Base-by-base conservation (phyloP, 2,797 vertebrate genomes). In the Oceanodroma leucorhoa region DNA sequence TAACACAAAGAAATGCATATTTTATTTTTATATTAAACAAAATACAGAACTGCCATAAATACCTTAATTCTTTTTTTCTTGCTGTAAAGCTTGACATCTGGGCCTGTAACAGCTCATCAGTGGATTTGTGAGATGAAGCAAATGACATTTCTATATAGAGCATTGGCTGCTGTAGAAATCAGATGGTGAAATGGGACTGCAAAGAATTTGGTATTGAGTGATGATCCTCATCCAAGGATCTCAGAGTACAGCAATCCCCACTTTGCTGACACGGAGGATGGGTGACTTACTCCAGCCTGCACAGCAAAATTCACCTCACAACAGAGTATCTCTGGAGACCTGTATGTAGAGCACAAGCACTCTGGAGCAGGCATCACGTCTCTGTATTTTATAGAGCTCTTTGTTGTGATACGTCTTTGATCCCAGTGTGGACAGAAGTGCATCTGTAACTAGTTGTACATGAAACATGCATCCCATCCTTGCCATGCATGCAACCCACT, bases 41-140 rank as follows among this genome's bases (percentile, higher is more conserved):
- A 75, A 82, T 29, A 79, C 10, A 87, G 65, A 84, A 46, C 62
- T 82, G 66, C 14, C 10, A 69, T 40, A 84, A 90, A 88, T 82
- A 93, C 83, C 90, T 92, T 77, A 26, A 20, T 60, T 91, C 17
- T 71, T 60, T 67, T 76, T 48, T 78, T 40, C 65, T 61, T 71
- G 23, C 46, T 83, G 24, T 93, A 77, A 91, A 94, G 9, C 73
- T 91, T 96, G 94, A 94, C 94, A 97, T 96, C 95, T 95, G 95
- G 95, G 85, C 70, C 66, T 89, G 73, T 93, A 96, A 94, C 93
- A 96, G 90, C 93, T 96, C 95, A 96, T 95, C 93, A 94, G 89
- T 79, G 66, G 80, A 91, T 95, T 84, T 96, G 94, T 94, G 88
- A 96, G 93, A 91, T 91, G 95, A 95, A 92, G 94, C 62, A 2